Conservation (phyloP, 2,888 invertebrate genomes). For the Gasteruption jaculator region DNA sequence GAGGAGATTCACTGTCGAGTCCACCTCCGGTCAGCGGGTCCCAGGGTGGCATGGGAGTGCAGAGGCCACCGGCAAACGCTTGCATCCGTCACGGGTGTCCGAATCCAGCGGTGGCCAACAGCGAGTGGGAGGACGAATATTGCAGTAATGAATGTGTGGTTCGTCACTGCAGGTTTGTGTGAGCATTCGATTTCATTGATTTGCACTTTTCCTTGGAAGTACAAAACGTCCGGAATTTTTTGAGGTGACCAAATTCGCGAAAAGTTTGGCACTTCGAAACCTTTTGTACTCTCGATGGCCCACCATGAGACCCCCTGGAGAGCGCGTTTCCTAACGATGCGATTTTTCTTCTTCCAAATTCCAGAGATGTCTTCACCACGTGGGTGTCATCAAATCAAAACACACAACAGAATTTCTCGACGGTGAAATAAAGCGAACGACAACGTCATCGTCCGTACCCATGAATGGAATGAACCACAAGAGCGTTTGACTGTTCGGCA, state of each 20-base stretch:
- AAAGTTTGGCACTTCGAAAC: neutral
- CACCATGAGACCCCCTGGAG: neutral
- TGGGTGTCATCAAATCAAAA: slow-evolving; percentile 85
- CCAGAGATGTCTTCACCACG: slow-evolving; percentile 85
- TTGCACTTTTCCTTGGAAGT: slow-evolving; percentile 3
- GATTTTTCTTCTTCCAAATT: slow-evolving; percentile 1
- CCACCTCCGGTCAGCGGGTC: slow-evolving; percentile 39
- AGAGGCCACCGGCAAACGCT: slow-evolving; percentile 46
- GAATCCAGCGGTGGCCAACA: slow-evolving; percentile 85
- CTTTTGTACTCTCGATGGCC: neutral
- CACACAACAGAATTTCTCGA: slow-evolving; percentile 73
- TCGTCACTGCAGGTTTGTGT: slow-evolving; percentile 80
- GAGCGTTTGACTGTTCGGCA: slow-evolving; percentile 24
- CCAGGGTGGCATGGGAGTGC: slow-evolving; percentile 35
- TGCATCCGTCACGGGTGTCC: slow-evolving; percentile 88
- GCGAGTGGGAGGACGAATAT: slow-evolving; percentile 95
- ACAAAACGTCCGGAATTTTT: neutral
- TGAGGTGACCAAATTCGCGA: neutral
- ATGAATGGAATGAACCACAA: slow-evolving; percentile 18
- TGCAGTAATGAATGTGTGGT: slow-evolving; percentile 97
- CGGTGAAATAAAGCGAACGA: slow-evolving; percentile 63
- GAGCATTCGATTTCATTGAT: slow-evolving; percentile 26
- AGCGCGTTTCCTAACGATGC: neutral
- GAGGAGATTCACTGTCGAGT: slow-evolving; percentile 40
- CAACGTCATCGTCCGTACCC: too few relatives aligned